Evolutionary conservation across 2,888 invertebrate genomes (phyloP), one percentile per base, ranked within the genome.

Genomic region (Eristalis pertinax): DNA sequence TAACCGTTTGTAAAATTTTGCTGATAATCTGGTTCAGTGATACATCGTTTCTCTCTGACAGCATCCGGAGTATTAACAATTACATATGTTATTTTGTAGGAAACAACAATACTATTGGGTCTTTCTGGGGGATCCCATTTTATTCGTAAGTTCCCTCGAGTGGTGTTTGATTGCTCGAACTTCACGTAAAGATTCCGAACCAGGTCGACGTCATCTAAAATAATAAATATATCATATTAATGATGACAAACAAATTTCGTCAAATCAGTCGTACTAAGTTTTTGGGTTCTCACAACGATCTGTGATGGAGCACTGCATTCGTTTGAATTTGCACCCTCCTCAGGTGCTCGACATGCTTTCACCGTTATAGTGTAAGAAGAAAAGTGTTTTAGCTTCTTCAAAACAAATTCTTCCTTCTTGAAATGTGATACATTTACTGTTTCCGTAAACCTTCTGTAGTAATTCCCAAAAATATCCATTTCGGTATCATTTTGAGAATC

Each of bases 71-170:
- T 89, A 69, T 90, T 88, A 13, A 63, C 69, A n/a, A 88, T 74
- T 87, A 95, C 94, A 91, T 97, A 97, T 89, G 96, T 95, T 73
- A 99, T 95, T 87, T 96, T 95, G 93, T 98, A 99, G 0, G 96
- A 96, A 60, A 98, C 95, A 64, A 99, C 96, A 82, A 96, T 94
- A 1, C 99, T 98, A 92, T 99, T 99, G 0, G 99, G 98, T 87
- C 95, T 94, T 26, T 91, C 90, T 0, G 99, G 99, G 89, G 96
- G 96, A 2, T 95, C 94, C 99, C 99, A 99, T 32, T 94, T 94
- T 3, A 98, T 93, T 65, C 95, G 95, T 15, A 97, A 95, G 89
- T 94, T 94, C 0, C 95, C 95, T 24, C 93, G 89, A 0, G 94
- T 94, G 86, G 95, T 94, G 15, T 93, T 93, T 0, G 90, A 90